These are phyloP conservation scores for Meghimatium bilineatum DNA, from an alignment of 2,888 invertebrate genomes.

Conservation along the genomic window DNA sequence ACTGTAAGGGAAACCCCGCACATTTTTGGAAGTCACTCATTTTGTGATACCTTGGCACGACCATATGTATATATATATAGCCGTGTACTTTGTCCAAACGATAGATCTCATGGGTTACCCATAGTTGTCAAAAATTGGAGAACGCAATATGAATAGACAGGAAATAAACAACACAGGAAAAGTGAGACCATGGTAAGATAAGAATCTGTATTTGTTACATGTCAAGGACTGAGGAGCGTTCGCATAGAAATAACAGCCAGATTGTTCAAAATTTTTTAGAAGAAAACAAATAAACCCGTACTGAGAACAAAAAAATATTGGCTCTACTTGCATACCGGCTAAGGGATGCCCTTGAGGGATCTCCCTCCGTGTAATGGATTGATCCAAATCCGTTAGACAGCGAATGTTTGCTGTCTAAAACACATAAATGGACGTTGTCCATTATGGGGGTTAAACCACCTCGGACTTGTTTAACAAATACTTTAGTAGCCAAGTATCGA, in stretches of 20 bases:
- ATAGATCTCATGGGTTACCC: no score
- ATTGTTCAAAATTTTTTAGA: neutral
- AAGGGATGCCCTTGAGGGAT: slow-evolving; percentile 10
- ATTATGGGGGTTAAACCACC: neutral
- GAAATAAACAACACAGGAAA: neutral
- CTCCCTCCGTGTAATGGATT: slow-evolving; percentile 3
- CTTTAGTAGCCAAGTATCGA: slow-evolving; percentile 14
- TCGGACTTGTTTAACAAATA: slow-evolving; percentile 17
- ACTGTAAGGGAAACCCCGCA: no score
- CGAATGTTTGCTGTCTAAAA: slow-evolving; percentile 16
- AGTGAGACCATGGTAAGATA: neutral
- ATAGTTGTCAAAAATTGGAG: neutral
- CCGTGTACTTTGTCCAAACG: no score
- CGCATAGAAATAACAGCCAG: neutral
- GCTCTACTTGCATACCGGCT: neutral
- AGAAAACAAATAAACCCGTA: neutral
- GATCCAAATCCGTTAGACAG: neutral
- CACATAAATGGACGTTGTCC: slow-evolving; percentile 21
- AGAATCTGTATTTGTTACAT: neutral
- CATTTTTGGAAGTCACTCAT: no score
- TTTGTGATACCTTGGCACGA: no score
- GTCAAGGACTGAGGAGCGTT: neutral
- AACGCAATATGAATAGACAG: neutral
- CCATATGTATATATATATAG: no score
- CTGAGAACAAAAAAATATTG: neutral